Evolutionary conservation across 2,797 vertebrate species (phyloP).

Genomic region (Pseudocheirus occidentalis): DNA sequence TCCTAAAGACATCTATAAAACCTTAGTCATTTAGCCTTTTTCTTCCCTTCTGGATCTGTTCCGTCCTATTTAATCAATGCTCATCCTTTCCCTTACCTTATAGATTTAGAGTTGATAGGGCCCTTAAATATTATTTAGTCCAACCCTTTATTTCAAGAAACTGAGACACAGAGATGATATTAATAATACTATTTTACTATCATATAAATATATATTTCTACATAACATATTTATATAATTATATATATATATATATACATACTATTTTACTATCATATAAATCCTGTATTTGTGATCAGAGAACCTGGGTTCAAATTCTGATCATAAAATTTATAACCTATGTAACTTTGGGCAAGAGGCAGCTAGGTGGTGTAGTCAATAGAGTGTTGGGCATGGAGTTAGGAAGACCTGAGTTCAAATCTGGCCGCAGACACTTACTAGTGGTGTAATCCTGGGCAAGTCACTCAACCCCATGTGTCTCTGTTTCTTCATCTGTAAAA

Average conservation of each 20-base stretch:
- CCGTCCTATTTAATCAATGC: not conserved
- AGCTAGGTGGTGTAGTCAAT: not conserved
- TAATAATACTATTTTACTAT: not conserved
- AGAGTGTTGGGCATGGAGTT: not conserved
- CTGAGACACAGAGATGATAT: not conserved
- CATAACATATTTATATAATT: too few species aligned
- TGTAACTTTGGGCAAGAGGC: not conserved
- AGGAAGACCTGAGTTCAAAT: not conserved
- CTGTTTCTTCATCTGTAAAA: not conserved
- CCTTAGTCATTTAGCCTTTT: not conserved
- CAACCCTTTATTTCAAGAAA: not conserved
- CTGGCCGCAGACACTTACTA: not conserved
- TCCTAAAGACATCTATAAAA: not conserved
- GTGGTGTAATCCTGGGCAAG: not conserved
- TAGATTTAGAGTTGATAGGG: not conserved
- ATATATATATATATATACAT: not conserved
- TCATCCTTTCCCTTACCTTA: not conserved
- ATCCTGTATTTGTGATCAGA: not conserved
- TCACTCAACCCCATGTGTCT: not conserved
- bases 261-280: not conserved
- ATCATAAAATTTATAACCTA: not conserved
- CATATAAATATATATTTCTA: too few species aligned
- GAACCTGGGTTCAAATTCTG: not conserved
- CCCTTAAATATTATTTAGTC: not conserved
- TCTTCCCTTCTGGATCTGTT: not conserved